Evolutionary conservation across 2,888 invertebrate species (phyloP), one percentile per base, ranked within the genome.

Genomic region (Dioctria linearis): DNA sequence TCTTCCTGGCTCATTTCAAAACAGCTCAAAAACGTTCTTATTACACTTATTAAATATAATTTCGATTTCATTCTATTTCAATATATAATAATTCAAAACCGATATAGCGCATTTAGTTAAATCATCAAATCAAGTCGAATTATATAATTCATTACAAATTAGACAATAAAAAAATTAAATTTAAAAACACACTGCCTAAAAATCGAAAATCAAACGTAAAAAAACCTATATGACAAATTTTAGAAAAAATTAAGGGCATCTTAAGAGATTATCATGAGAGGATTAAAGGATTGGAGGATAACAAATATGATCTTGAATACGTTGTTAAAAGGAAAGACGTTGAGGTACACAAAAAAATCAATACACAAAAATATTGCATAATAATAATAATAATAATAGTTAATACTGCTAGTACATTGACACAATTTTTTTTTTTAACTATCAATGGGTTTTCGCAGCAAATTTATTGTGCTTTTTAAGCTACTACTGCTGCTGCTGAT

Each of bases 231-330:
- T 40, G 78, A 83, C 54, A 80, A 69, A 79, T 79, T 80, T 90
- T 91, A 96, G 96, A 95, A 90, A 90, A 92, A 90, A 86, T 95
- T 91, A 93, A 91, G 92, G 92, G 92, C 90, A 91, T 93, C 91
- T 91, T 92, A 91, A 94, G 93, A 92, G 93, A 94, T 88, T 95
- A 97, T 92, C 94, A 98, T 92, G 93, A 93, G 88, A 95, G 96
- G 92, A 95, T 98, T 92, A 90, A 89, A 90, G 90, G 91, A 86
- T 93, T 98, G 92, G 98, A 98, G 93, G 95, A 95, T 88, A 92
- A 94, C 90, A 99, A 98, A 92, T 99, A 95, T 92, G 99, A 99
- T 93, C 93, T 98, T 93, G 99, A 99, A 93, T 95, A 95, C 93
- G 92, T 96, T 92, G 98, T 98, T 91, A 96, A 96, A 92, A 95